Conservation (phyloP, 2,113 vertebrate genomes). For the Oxyura jamaicensis region DNA sequence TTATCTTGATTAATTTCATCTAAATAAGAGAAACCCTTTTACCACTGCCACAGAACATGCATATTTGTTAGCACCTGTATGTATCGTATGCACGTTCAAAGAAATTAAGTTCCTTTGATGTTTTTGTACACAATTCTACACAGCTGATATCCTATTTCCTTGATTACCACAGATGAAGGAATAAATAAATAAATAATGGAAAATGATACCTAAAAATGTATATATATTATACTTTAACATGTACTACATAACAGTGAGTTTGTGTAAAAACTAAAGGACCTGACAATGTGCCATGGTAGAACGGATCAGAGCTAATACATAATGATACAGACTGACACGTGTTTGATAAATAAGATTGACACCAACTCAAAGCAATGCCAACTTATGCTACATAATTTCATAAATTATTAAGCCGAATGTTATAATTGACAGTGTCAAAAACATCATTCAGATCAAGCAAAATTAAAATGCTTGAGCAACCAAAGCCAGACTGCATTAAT, state of each 20-base stretch:
- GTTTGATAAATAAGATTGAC: neutral
- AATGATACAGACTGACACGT: neutral
- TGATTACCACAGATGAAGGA: neutral
- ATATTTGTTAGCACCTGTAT: neutral
- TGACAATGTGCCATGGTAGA: neutral
- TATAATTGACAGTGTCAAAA: conserved; percentile 16
- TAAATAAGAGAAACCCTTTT: neutral
- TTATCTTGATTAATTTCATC: neutral
- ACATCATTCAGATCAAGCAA: conserved; percentile 16
- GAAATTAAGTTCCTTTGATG: neutral
- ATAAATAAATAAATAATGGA: neutral
- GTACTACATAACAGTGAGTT: neutral
- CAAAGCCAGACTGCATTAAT: conserved; percentile 40
- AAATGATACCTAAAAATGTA: neutral
- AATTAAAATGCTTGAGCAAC: conserved; percentile 49
- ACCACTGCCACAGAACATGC: neutral
- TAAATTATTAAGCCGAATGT: neutral
- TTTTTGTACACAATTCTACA: neutral
- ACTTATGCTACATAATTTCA: neutral
- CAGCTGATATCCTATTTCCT: neutral
- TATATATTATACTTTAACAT: neutral
- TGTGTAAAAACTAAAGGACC: neutral
- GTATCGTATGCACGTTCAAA: neutral
- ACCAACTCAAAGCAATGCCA: neutral
- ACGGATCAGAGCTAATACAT: neutral